phyloP scores from a whole-genome alignment of 2,113 vertebrate species.

The Microcebus griseorufus region DNA sequence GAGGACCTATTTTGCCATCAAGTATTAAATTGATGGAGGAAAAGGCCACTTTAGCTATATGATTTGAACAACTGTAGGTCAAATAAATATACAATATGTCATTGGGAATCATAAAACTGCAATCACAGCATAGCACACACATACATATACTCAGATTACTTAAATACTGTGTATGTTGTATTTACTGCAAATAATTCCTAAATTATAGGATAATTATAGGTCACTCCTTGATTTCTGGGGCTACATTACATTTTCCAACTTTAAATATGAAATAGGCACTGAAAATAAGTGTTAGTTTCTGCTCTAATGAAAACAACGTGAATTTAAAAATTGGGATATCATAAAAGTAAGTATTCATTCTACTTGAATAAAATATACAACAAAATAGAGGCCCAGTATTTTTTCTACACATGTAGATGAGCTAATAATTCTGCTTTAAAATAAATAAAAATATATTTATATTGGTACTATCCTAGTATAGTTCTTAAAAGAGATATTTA shows the following conservation, averaged over 20 bases:
- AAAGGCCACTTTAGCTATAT: conserved; percentile 27
- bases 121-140: neutral
- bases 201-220: conserved; percentile 50
- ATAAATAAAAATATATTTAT: conserved; percentile 34
- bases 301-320: conserved; percentile 72
- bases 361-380: conserved; percentile 49
- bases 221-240: conserved; percentile 59
- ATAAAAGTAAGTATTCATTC: conserved; percentile 29
- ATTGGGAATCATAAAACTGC: conserved; percentile 20
- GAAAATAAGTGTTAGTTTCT: conserved; percentile 68
- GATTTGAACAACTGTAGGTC: conserved; percentile 39
- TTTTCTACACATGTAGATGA: neutral
- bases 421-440: neutral
- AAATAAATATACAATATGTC: conserved; percentile 42
- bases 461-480: neutral
- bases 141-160: conserved; percentile 12
- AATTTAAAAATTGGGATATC: conserved; percentile 47
- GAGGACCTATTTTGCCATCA: neutral
- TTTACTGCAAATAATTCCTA: conserved; percentile 51
- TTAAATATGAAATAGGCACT: conserved; percentile 65
- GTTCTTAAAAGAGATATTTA: neutral
- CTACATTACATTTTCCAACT: conserved; percentile 66
- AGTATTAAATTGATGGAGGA: neutral
- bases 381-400: neutral
- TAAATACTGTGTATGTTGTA: neutral